These are phyloP conservation scores for Polydesmus complanatus DNA, from an alignment of 2,888 invertebrate genomes.

Conservation along the genomic window DNA sequence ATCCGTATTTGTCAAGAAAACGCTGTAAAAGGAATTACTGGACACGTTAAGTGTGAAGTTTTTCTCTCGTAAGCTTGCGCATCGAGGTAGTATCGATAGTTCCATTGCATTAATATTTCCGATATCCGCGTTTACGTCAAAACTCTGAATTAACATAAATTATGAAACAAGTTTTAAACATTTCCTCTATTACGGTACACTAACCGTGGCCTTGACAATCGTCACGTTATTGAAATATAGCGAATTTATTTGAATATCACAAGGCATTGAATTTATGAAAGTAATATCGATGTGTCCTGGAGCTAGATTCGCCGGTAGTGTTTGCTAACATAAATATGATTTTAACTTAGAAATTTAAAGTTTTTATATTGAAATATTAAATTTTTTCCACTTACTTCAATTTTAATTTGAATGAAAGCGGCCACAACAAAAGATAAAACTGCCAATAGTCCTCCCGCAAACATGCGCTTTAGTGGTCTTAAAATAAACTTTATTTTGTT, in stretches of 20 bases:
- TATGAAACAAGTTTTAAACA: too few species aligned
- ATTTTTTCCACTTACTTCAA: conserved; percentile 43
- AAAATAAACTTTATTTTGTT: too few species aligned
- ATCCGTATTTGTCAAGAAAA: not conserved
- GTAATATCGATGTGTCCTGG: not conserved
- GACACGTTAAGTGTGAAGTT: not conserved
- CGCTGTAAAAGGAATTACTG: not conserved
- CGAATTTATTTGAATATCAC: not conserved
- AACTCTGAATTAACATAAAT: not conserved
- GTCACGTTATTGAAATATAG: too few species aligned
- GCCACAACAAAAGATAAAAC: conserved; percentile 75
- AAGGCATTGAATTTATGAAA: not conserved
- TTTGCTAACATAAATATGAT: not conserved
- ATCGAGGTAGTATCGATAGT: not conserved
- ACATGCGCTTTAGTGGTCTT: conserved; percentile 77
- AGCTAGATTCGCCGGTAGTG: not conserved
- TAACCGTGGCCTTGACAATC: too few species aligned
- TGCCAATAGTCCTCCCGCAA: conserved; percentile 72
- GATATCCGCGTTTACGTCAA: not conserved
- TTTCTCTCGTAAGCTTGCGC: not conserved
- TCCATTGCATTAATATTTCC: not conserved
- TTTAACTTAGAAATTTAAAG: too few species aligned
- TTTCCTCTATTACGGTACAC: too few species aligned
- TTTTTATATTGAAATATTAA: too few species aligned
- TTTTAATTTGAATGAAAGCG: conserved; percentile 60